Conservation (phyloP, 2,888 invertebrate genomes). For the Mamestra brassicae region DNA sequence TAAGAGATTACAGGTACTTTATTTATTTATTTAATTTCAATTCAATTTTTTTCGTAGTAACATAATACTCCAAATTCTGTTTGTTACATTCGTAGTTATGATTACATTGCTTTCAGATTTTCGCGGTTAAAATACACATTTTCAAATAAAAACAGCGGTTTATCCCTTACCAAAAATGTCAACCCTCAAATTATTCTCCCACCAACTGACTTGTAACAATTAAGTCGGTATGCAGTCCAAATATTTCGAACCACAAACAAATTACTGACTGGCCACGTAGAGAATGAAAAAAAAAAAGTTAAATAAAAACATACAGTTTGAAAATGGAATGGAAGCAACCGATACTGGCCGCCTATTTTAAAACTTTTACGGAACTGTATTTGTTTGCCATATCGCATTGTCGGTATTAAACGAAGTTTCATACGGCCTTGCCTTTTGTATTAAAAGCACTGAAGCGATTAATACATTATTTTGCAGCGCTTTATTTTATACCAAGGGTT, state of each 20-base stretch:
- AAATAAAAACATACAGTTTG: constrained; percentile 1
- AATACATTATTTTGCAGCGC: not conserved
- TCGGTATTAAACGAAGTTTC: constrained; percentile 8
- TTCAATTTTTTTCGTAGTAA: not conserved
- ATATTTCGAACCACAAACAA: constrained; percentile 30
- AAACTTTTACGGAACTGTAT: constrained; percentile 14
- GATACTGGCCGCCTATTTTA: constrained; percentile 16
- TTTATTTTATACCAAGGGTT: constrained; percentile 5
- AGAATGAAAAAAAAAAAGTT: constrained; percentile 11
- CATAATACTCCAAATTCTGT: too few relatives aligned
- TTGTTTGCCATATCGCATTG: not conserved
- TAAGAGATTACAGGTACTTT: not conserved
- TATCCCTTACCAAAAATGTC: not conserved
- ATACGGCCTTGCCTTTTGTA: not conserved
- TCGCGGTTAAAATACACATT: too few relatives aligned
- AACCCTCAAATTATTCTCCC: constrained; percentile 28
- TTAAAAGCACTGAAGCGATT: not conserved
- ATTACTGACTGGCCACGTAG: constrained; percentile 19
- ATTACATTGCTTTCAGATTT: too few relatives aligned
- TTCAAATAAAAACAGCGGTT: too few relatives aligned
- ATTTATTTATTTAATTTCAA: too few relatives aligned
- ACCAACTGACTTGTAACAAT: constrained; percentile 11
- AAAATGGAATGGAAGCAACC: constrained; percentile 41
- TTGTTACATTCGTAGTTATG: too few relatives aligned
- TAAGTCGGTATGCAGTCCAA: constrained; percentile 20